Evolutionary conservation across 1,140 invertebrate genomes (phyloP).

Genomic region (Sarcophaga peregrina): DNA sequence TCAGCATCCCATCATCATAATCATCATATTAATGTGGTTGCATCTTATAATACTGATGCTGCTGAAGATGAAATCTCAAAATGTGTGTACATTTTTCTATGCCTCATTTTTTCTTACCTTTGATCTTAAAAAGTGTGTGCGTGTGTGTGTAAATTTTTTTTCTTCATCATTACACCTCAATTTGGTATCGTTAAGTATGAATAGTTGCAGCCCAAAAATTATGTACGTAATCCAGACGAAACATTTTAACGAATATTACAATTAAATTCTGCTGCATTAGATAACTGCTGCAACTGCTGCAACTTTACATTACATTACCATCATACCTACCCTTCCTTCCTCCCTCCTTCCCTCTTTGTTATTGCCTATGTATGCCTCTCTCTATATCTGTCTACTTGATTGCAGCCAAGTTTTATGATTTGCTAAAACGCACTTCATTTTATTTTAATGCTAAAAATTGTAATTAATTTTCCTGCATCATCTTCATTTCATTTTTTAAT

Average conservation of each 20-base stretch:
- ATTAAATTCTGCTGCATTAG: conserved; percentile 7
- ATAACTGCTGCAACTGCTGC: neutral
- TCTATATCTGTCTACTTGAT: neutral
- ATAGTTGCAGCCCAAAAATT: neutral
- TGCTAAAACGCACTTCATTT: conserved; percentile 22
- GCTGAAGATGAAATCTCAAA: neutral
- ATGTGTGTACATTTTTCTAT: too few relatives aligned
- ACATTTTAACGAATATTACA: conserved; percentile 14
- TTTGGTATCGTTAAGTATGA: neutral
- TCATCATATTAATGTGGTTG: neutral
- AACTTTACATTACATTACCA: neutral
- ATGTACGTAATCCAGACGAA: neutral
- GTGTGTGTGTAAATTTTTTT: too few relatives aligned
- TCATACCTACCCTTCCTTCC: neutral
- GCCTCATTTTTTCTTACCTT: neutral
- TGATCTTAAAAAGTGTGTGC: neutral
- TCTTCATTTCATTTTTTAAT: neutral
- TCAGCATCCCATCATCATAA: neutral
- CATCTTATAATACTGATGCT: neutral
- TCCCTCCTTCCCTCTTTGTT: neutral
- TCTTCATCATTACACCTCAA: too few relatives aligned
- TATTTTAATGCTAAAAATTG: conserved; percentile 13
- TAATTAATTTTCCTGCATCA: conserved; percentile 10
- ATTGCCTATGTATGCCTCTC: neutral
- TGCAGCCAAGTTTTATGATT: conserved; percentile 1